Evolutionary conservation across 2,797 vertebrate genomes (phyloP).

Genomic region (Squalus acanthias): DNA sequence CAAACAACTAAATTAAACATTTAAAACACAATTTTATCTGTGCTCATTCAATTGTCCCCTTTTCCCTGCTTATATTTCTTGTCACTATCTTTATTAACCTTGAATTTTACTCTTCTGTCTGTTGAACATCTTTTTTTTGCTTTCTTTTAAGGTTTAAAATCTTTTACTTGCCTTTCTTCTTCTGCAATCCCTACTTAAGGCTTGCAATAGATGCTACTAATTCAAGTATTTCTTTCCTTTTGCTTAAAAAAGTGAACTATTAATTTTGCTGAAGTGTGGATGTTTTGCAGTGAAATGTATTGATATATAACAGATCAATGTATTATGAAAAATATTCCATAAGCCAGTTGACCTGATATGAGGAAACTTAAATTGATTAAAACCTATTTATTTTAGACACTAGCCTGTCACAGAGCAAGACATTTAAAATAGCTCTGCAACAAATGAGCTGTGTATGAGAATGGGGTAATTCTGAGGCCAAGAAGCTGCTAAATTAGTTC

Average conservation of each 20-base stretch:
- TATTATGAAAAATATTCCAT: background rate
- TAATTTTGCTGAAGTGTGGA: background rate
- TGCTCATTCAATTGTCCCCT: background rate
- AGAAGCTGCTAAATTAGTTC: background rate
- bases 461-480: background rate
- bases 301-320: background rate
- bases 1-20: background rate
- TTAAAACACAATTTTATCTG: background rate
- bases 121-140: background rate
- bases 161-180: background rate
- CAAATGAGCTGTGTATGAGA: background rate
- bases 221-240: background rate
- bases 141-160: background rate
- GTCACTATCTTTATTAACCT: background rate
- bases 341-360: background rate
- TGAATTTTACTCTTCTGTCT: background rate
- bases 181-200: background rate
- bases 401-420: background rate
- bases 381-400: background rate
- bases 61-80: background rate
- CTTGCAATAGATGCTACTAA: background rate
- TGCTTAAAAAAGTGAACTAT: background rate
- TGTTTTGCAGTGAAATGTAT: background rate
- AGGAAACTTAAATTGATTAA: background rate
- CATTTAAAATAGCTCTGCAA: background rate